Conservation (phyloP, 2,888 invertebrate genomes). For the Caradrina kadenii region DNA sequence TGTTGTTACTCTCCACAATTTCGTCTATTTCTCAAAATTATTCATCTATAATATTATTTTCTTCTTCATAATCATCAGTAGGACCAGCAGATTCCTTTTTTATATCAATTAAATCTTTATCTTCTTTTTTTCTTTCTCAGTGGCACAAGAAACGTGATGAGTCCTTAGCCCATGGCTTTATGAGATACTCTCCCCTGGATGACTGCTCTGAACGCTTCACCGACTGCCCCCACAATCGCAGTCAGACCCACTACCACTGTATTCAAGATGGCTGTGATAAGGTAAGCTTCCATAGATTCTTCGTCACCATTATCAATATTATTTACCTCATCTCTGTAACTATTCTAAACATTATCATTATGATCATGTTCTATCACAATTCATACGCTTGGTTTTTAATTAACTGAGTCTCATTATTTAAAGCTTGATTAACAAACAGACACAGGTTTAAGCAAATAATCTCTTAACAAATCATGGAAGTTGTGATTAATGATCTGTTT, state of each 20-base stretch:
- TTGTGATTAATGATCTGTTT: background rate
- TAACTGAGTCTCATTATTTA: background rate
- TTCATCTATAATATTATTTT: background rate
- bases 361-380: background rate
- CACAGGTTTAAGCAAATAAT: background rate
- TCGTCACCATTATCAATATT: background rate
- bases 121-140: conserved; percentile 78
- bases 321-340: background rate
- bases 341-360: background rate
- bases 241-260: conserved; percentile 99
- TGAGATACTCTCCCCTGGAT: conserved; percentile 98
- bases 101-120: background rate
- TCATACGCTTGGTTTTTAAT: too few relatives aligned
- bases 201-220: conserved; percentile 97
- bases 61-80: background rate
- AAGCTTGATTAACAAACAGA: too few relatives aligned
- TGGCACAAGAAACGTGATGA: conserved; percentile 99
- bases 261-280: conserved; percentile 98
- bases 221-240: conserved; percentile 97
- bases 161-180: conserved; percentile 98
- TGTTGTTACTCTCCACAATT: background rate
- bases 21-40: background rate
- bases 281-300: conserved; percentile 70
- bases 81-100: background rate
- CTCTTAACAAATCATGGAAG: too few relatives aligned